Evolutionary conservation across 2,797 vertebrate genomes (phyloP).

Genomic region (Echeneis naucrates): DNA sequence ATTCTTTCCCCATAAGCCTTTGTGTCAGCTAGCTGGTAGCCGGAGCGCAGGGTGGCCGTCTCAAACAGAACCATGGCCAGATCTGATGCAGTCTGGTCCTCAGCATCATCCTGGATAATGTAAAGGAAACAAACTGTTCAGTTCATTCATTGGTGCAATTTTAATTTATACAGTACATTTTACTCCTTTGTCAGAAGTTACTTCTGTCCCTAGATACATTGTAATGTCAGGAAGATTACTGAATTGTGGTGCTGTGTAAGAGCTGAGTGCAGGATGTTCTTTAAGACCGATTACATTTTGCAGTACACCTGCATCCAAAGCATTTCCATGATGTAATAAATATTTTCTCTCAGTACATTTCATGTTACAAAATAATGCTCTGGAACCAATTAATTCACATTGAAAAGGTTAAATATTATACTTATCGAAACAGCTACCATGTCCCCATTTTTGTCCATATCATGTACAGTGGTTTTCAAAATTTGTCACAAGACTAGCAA

Average conservation of each 20-base stretch:
- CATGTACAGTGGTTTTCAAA: background rate
- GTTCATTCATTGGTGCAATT: background rate
- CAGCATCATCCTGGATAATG: slow-evolving; percentile 85
- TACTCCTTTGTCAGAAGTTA: too few species aligned
- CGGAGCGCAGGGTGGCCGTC: slow-evolving; percentile 96
- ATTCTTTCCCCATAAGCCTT: slow-evolving; percentile 96
- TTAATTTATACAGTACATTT: too few species aligned
- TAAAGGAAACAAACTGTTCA: background rate
- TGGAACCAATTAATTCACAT: background rate
- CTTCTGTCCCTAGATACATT: too few species aligned
- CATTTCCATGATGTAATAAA: too few species aligned
- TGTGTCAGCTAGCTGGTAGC: slow-evolving; percentile 94
- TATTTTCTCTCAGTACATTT: too few species aligned
- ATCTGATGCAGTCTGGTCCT: slow-evolving; percentile 94
- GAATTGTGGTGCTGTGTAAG: too few species aligned
- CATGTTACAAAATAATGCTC: background rate
- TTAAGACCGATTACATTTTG: too few species aligned
- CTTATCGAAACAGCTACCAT: background rate
- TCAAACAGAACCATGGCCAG: slow-evolving; percentile 95
- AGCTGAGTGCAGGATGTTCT: too few species aligned
- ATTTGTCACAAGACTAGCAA: background rate
- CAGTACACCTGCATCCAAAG: too few species aligned
- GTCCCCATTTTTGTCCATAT: background rate
- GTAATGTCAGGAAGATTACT: too few species aligned
- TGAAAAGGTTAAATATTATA: too few species aligned